These are phyloP conservation scores for Prochilodus magdalenae DNA, from an alignment of 2,113 vertebrate genomes.

Conservation along the genomic window DNA sequence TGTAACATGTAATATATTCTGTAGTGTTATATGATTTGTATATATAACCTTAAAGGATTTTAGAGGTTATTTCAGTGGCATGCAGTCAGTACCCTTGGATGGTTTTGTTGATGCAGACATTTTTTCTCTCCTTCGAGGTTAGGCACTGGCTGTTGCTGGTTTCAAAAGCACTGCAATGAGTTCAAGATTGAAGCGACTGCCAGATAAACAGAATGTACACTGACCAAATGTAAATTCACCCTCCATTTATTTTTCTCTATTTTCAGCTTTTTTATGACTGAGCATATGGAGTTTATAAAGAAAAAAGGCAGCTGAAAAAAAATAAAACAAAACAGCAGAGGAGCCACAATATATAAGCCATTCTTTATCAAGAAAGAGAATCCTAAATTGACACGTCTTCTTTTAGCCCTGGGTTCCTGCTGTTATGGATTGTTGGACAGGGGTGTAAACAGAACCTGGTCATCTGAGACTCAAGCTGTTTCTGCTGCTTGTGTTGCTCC, in stretches of 20 bases:
- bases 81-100: not conserved
- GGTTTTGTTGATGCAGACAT: conserved; percentile 13
- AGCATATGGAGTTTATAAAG: not conserved
- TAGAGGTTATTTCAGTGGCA: not conserved
- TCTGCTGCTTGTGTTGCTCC: not conserved
- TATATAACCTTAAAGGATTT: not conserved
- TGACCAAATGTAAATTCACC: not conserved
- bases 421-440: not conserved
- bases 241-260: not conserved
- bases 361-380: conserved; percentile 1
- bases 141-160: not conserved
- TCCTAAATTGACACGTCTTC: not conserved
- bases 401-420: not conserved
- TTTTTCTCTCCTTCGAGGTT: not conserved
- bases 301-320: not conserved
- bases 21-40: too few relatives aligned
- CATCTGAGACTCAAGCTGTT: not conserved
- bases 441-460: not conserved
- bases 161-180: not conserved
- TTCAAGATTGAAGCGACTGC: not conserved
- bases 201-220: not conserved
- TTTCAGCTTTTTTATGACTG: not conserved
- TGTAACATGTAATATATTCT: too few relatives aligned
- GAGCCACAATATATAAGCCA: not conserved
- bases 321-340: not conserved